Percentiles rank a stretch among this genome's conserved stretches.
These are phyloP conservation scores for Rotaria macrura DNA, from an alignment of 2,888 invertebrate genomes.

Conservation along the genomic window DNA sequence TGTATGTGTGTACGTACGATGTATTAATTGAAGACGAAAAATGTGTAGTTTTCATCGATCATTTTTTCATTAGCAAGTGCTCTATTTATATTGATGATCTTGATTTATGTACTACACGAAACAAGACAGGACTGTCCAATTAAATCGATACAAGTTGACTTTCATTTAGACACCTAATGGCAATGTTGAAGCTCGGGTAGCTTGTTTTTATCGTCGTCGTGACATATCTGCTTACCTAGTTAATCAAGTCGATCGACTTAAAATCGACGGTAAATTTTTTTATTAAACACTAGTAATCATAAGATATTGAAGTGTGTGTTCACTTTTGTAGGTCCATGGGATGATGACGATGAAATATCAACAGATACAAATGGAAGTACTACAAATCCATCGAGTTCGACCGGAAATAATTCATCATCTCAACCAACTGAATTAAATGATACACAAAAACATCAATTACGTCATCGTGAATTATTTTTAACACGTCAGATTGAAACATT, in stretches of 20 bases:
- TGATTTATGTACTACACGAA: too few species aligned
- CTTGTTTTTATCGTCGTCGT: constrained; percentile 29
- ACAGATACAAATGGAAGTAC: neutral
- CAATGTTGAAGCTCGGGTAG: constrained; percentile 33
- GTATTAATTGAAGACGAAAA: too few species aligned
- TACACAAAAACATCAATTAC: constrained; percentile 23
- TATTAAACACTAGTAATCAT: too few species aligned
- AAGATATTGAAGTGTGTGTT: too few species aligned
- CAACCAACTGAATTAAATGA: constrained; percentile 23
- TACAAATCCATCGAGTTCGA: neutral
- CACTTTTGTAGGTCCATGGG: neutral
- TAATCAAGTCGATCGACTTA: constrained; percentile 24
- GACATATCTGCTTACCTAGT: constrained; percentile 27
- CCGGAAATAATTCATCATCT: neutral
- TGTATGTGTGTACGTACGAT: too few species aligned
- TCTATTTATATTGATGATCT: too few species aligned
- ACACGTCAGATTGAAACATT: constrained; percentile 34
- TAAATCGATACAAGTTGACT: neutral
- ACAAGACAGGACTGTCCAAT: too few species aligned
- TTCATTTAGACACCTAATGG: constrained; percentile 29
- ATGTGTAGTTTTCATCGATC: too few species aligned
- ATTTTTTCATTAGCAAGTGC: too few species aligned
- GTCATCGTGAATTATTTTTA: constrained; percentile 33
- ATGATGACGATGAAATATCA: constrained; percentile 3
- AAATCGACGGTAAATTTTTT: constrained; percentile 14